These are phyloP conservation scores for Chelmon rostratus DNA, from an alignment of 2,797 vertebrate genomes.

Conservation along the genomic window DNA sequence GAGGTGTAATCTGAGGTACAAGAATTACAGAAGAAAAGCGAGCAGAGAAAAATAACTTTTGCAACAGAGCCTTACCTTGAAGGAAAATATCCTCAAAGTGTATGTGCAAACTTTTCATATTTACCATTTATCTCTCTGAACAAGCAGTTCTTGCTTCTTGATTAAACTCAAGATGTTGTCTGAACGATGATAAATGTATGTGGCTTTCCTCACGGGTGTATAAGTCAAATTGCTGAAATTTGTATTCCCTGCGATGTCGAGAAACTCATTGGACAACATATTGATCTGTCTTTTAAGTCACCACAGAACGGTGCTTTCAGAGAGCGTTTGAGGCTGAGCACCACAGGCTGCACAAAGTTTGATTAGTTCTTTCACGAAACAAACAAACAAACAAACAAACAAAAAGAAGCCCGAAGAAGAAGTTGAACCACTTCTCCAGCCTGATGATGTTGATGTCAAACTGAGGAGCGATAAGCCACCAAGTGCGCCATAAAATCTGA, in stretches of 20 bases:
- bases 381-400: no score
- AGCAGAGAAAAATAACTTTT: neutral
- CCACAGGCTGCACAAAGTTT: neutral
- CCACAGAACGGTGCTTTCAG: neutral
- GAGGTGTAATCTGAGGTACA: no score
- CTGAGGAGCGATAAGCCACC: conserved; percentile 1
- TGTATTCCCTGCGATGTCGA: conserved; percentile 17
- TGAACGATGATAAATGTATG: neutral
- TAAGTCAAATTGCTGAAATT: neutral
- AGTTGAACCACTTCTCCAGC: conserved; percentile 1
- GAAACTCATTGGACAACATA: neutral
- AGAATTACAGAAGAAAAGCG: neutral
- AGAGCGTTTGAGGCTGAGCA: neutral
- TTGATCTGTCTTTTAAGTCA: conserved; percentile 16
- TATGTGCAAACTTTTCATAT: conserved; percentile 1
- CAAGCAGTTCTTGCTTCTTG: neutral
- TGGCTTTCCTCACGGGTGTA: neutral
- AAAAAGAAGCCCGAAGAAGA: neutral
- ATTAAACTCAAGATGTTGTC: conserved; percentile 27
- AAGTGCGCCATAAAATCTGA: conserved; percentile 30
- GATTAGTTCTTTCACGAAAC: conserved; percentile 4
- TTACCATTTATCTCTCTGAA: neutral
- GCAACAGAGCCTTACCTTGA: no score
- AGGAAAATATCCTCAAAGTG: neutral
- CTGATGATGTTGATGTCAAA: conserved; percentile 49